Evolutionary conservation across 1,140 invertebrate species (phyloP).

Genomic region (Aleiodes sp.): DNA sequence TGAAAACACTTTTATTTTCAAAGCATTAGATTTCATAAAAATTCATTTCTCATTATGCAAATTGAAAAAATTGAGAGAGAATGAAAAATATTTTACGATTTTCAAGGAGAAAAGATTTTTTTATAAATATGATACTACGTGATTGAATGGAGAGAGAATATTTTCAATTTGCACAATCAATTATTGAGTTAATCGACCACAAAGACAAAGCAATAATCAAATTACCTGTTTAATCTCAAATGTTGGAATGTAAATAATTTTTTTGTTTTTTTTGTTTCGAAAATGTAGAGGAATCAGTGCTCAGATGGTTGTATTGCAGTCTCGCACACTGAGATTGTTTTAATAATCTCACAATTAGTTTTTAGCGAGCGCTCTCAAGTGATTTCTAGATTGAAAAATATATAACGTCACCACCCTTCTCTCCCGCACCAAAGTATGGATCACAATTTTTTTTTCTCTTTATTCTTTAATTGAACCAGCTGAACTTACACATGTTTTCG

Average conservation of each 20-base stretch:
- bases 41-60: slow-evolving; percentile 35
- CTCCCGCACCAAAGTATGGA: slow-evolving; percentile 67
- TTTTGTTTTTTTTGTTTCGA: slow-evolving; percentile 53
- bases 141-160: slow-evolving; percentile 1
- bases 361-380: slow-evolving; percentile 54
- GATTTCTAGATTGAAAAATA: slow-evolving; percentile 55
- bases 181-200: slow-evolving; percentile 55
- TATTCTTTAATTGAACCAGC: slow-evolving; percentile 40
- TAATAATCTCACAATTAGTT: slow-evolving; percentile 27
- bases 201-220: slow-evolving; percentile 62
- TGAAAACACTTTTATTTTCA: slow-evolving; percentile 50
- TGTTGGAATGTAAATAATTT: slow-evolving; percentile 66
- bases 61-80: slow-evolving; percentile 37
- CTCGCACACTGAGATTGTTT: slow-evolving; percentile 51
- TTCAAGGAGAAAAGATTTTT: slow-evolving; percentile 3
- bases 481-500: slow-evolving; percentile 56
- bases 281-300: slow-evolving; percentile 67
- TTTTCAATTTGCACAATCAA: slow-evolving; percentile 50
- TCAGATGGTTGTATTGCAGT: slow-evolving; percentile 66
- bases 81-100: not conserved
- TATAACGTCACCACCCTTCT: slow-evolving; percentile 58
- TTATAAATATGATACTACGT: not conserved
- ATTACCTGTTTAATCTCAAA: slow-evolving; percentile 60
- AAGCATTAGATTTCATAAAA: slow-evolving; percentile 13
- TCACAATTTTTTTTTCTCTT: slow-evolving; percentile 26